These are phyloP conservation scores for Lithobates sylvaticus DNA, from an alignment of 2,797 vertebrate species.

Conservation along the genomic window DNA sequence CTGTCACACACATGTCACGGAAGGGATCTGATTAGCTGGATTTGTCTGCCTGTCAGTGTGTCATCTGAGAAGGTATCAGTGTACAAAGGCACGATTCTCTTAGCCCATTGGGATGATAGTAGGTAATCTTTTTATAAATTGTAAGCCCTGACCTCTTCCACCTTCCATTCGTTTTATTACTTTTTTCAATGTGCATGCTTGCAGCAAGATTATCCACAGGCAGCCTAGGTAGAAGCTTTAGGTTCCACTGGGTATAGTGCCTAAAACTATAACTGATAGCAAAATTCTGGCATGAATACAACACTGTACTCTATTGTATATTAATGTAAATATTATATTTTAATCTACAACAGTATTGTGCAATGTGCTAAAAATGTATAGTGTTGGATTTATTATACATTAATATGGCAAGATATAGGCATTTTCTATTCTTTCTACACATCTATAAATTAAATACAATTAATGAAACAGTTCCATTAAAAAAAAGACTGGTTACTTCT, in stretches of 20 bases:
- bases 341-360: too few relatives aligned
- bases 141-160: not conserved
- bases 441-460: too few relatives aligned
- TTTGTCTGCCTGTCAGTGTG: slow-evolving; percentile 54
- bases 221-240: not conserved
- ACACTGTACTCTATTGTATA: not conserved
- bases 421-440: too few relatives aligned
- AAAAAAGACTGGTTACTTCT: too few relatives aligned
- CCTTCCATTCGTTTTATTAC: not conserved
- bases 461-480: too few relatives aligned
- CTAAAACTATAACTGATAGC: not conserved
- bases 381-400: too few relatives aligned
- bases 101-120: slow-evolving; percentile 26
- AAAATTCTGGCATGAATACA: not conserved
- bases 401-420: too few relatives aligned
- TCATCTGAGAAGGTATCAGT: slow-evolving; percentile 46
- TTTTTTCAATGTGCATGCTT: not conserved
- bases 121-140: slow-evolving; percentile 38
- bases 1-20: slow-evolving; percentile 6
- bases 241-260: not conserved
- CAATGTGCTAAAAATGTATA: too few relatives aligned
- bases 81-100: slow-evolving; percentile 31
- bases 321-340: not conserved
- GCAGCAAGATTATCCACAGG: not conserved
- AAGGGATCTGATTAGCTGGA: slow-evolving; percentile 36